Percentiles rank a stretch among this genome's conserved stretches.
Evolutionary conservation across 2,888 invertebrate genomes (phyloP).

Genomic region (Dichetophora obliterata): DNA sequence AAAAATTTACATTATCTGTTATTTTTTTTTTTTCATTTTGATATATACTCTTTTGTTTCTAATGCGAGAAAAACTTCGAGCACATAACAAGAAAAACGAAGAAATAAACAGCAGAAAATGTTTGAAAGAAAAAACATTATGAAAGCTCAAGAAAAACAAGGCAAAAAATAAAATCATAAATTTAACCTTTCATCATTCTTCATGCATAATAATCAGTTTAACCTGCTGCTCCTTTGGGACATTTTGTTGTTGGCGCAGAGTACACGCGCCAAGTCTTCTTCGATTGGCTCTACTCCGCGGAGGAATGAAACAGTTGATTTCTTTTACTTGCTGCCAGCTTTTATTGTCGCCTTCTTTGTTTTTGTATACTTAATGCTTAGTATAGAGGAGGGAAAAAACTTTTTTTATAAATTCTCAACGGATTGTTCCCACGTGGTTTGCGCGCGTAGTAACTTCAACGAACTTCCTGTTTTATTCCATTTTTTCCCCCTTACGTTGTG

Average conservation of each 20-base stretch:
- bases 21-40: no score
- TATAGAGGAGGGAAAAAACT: not conserved
- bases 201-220: constrained; percentile 34
- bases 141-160: constrained; percentile 1
- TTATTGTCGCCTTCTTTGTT: not conserved
- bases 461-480: not conserved
- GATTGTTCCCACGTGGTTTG: not conserved
- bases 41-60: no score
- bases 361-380: not conserved
- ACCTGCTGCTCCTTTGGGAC: not conserved
- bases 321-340: not conserved
- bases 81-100: not conserved
- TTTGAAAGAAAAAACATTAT: not conserved
- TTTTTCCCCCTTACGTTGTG: not conserved
- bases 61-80: no score
- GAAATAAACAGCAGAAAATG: not conserved
- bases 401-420: not conserved
- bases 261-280: not conserved
- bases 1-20: no score
- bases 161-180: not conserved
- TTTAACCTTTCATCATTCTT: constrained; percentile 18
- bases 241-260: not conserved
- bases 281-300: not conserved
- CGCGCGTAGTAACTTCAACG: not conserved
- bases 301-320: not conserved